Evolutionary conservation across 2,113 vertebrate genomes (phyloP).

Genomic region (Corynorhinus townsendii): DNA sequence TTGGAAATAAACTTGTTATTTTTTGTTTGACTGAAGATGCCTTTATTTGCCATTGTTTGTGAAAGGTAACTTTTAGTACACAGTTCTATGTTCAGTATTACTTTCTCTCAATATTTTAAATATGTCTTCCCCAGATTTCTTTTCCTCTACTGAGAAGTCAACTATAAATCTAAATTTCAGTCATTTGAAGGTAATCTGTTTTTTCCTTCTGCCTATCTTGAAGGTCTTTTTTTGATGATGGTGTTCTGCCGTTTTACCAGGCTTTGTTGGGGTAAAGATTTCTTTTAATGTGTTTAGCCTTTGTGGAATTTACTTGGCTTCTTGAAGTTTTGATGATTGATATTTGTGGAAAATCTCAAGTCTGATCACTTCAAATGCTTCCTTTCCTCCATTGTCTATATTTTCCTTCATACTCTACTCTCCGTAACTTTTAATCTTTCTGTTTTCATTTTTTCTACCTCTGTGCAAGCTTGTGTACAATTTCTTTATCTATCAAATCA

Average conservation of each 20-base stretch:
- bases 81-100: background rate
- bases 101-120: background rate
- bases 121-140: background rate
- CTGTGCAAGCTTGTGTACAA: background rate
- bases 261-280: background rate
- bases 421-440: background rate
- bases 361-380: background rate
- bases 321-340: background rate
- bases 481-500: constrained; percentile 3
- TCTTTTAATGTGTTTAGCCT: background rate
- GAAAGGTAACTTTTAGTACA: background rate
- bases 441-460: background rate
- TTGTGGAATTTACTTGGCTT: constrained; percentile 2
- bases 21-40: constrained; percentile 17
- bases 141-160: background rate
- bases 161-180: background rate
- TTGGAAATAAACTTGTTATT: background rate
- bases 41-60: constrained; percentile 9
- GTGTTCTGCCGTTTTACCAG: background rate
- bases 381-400: background rate
- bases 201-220: background rate
- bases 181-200: background rate
- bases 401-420: background rate
- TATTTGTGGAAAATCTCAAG: background rate
- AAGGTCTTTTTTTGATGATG: background rate